Evolutionary conservation across 2,113 vertebrate genomes (phyloP).

Genomic region (Halichoeres trimaculatus): DNA sequence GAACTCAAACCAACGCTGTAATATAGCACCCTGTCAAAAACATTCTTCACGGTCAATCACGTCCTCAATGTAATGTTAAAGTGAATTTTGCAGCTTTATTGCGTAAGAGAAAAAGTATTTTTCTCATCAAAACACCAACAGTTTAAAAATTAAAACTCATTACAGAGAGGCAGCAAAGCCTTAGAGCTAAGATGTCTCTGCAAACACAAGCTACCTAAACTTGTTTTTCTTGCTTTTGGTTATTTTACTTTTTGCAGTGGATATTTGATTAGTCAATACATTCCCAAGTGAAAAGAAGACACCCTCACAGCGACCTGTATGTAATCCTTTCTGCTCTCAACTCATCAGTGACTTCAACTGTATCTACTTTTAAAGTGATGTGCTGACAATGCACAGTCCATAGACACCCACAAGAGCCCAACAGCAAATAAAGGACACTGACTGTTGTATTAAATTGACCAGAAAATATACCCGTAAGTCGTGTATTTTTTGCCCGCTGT

Average conservation of each 20-base stretch:
- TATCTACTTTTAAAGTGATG: conserved; percentile 5
- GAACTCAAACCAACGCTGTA: conserved; percentile 10
- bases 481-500: conserved; percentile 17
- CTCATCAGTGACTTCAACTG: background rate
- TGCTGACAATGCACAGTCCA: conserved; percentile 1
- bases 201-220: background rate
- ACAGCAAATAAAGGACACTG: background rate
- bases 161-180: conserved; percentile 7
- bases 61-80: conserved; percentile 28
- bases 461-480: conserved; percentile 2
- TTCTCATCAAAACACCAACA: background rate
- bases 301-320: background rate
- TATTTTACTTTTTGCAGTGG: conserved; percentile 31
- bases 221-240: conserved; percentile 3
- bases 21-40: conserved; percentile 23
- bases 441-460: conserved; percentile 5
- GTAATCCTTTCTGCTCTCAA: conserved; percentile 5
- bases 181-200: background rate
- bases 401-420: background rate
- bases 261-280: conserved; percentile 15
- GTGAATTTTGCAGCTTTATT: background rate
- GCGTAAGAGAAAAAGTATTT: background rate
- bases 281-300: background rate
- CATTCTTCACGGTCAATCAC: conserved; percentile 35
- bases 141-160: conserved; percentile 13